A percentile compares a stretch with the other conserved stretches of the same genome.
phyloP scores from a whole-genome alignment of 2,888 invertebrate genomes.

The Rhagophthalmus giganteus region DNA sequence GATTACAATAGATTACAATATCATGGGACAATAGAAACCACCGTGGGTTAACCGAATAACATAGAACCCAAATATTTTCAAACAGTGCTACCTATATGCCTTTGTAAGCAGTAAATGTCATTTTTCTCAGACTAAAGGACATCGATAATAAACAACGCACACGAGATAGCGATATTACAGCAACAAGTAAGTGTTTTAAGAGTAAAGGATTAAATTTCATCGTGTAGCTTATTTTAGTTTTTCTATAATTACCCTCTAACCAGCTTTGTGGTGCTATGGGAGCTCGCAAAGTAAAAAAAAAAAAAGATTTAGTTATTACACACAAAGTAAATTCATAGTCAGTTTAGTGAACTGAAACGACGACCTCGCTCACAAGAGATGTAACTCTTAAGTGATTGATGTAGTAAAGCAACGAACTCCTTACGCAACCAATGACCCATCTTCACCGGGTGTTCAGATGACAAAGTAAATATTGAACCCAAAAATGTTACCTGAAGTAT shows the following conservation, averaged over 20 bases:
- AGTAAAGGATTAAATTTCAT: no score
- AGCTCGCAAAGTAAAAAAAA: no score
- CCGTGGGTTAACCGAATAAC: constrained; percentile 47
- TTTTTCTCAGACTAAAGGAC: constrained; percentile 3
- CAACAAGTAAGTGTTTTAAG: no score
- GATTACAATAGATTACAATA: no score
- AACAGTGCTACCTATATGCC: constrained; percentile 47
- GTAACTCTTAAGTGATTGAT: constrained; percentile 32
- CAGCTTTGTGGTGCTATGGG: constrained; percentile 10
- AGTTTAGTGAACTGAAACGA: constrained; percentile 31
- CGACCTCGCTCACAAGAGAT: constrained; percentile 28
- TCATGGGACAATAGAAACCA: constrained; percentile 28
- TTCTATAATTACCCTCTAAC: no score
- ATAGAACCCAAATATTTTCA: constrained; percentile 42
- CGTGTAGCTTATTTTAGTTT: no score
- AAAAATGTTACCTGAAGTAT: constrained; percentile 21
- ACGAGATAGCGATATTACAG: background rate
- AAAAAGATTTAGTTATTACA: constrained; percentile 19
- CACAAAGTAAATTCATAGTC: constrained; percentile 20
- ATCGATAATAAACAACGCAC: background rate
- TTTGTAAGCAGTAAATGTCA: constrained; percentile 47
- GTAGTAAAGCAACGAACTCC: constrained; percentile 30
- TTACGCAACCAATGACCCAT: constrained; percentile 34
- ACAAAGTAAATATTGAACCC: constrained; percentile 33
- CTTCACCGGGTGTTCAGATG: constrained; percentile 29